Evolutionary conservation across 2,113 vertebrate genomes (phyloP).

Genomic region (Ctenomys sociabilis): DNA sequence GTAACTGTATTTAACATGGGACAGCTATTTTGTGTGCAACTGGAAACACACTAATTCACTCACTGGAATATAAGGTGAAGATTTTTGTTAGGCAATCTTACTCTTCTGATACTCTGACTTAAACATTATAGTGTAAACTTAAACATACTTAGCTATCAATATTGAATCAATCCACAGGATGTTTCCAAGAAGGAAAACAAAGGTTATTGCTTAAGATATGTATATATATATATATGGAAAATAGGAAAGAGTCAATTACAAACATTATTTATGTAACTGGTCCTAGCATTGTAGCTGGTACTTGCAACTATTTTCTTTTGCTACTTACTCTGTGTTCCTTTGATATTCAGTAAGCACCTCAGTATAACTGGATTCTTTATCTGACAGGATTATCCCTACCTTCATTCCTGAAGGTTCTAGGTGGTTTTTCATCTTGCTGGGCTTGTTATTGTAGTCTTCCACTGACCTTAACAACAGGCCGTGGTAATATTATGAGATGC

Average conservation of each 20-base stretch:
- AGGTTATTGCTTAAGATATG: background rate
- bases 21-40: background rate
- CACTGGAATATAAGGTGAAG: background rate
- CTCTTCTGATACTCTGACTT: background rate
- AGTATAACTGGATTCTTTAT: too few species aligned
- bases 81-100: background rate
- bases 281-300: background rate
- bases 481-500: too few species aligned
- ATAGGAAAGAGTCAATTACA: background rate
- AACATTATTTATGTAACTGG: background rate
- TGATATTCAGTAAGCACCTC: background rate
- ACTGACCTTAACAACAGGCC: too few species aligned
- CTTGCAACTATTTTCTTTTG: background rate
- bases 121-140: background rate
- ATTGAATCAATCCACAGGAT: background rate
- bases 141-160: background rate
- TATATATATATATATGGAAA: background rate
- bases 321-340: background rate
- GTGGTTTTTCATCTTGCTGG: too few species aligned
- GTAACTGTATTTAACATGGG: background rate
- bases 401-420: too few species aligned
- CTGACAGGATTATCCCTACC: too few species aligned
- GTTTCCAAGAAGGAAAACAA: background rate
- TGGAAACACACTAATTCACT: background rate
- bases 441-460: too few species aligned